These are phyloP conservation scores for Cryptocephalus moraei DNA, from an alignment of 2,888 invertebrate species.

Conservation along the genomic window DNA sequence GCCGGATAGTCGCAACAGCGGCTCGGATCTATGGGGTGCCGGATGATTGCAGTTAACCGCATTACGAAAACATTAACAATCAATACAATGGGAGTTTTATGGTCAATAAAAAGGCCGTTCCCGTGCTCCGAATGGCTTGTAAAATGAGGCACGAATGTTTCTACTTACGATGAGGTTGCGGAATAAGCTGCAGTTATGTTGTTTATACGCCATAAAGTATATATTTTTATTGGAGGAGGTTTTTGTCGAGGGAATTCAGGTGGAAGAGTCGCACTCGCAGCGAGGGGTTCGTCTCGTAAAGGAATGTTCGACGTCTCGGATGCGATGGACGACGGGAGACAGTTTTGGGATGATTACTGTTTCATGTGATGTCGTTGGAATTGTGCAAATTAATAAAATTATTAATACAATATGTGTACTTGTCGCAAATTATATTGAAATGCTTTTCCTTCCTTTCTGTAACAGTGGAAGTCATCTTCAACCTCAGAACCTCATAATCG, in stretches of 20 bases:
- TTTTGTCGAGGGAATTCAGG: slow-evolving; percentile 2
- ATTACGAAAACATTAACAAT: slow-evolving; percentile 31
- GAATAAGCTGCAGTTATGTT: slow-evolving; percentile 27
- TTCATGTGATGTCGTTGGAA: no score
- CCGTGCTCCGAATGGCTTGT: slow-evolving; percentile 32
- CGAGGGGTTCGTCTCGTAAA: no score
- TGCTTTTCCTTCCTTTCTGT: no score
- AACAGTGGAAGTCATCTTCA: no score
- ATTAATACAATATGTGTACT: no score
- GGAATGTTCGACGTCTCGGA: no score
- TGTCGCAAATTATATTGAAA: no score
- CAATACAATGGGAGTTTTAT: slow-evolving; percentile 41
- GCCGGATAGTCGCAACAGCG: slow-evolving; percentile 10
- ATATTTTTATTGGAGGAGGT: slow-evolving; percentile 13
- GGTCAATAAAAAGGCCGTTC: slow-evolving; percentile 38
- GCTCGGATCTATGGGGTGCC: not conserved
- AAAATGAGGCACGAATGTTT: slow-evolving; percentile 36
- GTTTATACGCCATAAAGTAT: slow-evolving; percentile 23
- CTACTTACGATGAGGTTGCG: slow-evolving; percentile 30
- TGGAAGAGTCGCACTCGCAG: not conserved
- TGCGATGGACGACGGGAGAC: no score
- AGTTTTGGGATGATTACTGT: no score
- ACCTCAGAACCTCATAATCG: no score
- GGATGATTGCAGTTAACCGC: slow-evolving; percentile 14
- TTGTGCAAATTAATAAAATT: no score